Base-by-base conservation (phyloP, 2,888 invertebrate genomes). In the Yponomeuta sedellus region DNA sequence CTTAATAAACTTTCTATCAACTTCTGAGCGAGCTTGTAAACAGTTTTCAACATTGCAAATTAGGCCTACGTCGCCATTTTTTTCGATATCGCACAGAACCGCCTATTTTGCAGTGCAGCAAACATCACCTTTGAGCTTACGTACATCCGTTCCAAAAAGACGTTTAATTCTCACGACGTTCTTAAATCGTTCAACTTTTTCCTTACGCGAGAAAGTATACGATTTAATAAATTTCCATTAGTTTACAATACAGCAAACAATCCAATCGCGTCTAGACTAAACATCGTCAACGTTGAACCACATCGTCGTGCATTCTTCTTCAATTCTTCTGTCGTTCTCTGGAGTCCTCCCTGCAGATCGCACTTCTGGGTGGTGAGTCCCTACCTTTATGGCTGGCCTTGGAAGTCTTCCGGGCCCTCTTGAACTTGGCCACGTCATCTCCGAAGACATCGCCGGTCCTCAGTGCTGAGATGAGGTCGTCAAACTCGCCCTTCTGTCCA, bases 401-500 rank as follows among this genome's bases (percentile, higher is more conserved):
- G n/a, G 89, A 84, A 0, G 89, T 77, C 71, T 92, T 92, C 52
- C 91, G 76, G 0, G 92, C 87, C 40, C 92, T 74, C 69, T 92
- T 92, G 74, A 98, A 97, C 86, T 98, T 98, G 66, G 97, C 97
- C 76, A 98, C 97, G 80, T 98, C 98, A 79, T 98, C 98, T 0
- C 98, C 97, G 78, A 98, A 98, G 0, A 98, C 98, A 77, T 98
- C 98, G 0, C 98, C 98, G 0, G 98, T 98, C 68, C 98, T 89
- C 65, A 98, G 84, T 0, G 98, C 98, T 0, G 98, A 98, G 79
- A 98, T 98, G 73, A 98, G 92, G 86, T 98, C 98, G 79, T 98
- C 98, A 84, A 98, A 98, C 86, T 98, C 98, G 10, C 98, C 97
- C 77, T 97, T 94, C 76, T 92, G 93, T 16, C 88, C 90, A 77